A percentile compares a stretch with the other conserved stretches of the same genome.
Conservation (phyloP, 2,888 invertebrate species). For the Lomographa bimaculata region DNA sequence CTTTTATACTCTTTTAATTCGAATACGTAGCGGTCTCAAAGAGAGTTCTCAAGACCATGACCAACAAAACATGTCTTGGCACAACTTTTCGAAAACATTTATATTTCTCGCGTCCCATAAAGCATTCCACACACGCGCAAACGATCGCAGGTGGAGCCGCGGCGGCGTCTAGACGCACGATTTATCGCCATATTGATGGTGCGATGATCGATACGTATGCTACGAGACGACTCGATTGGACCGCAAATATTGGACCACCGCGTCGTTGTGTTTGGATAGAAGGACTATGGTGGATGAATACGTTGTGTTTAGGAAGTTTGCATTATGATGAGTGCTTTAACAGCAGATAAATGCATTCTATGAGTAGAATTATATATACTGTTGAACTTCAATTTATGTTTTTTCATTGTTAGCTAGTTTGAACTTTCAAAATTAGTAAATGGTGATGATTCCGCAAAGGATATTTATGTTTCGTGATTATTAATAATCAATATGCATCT, state of each 20-base stretch:
- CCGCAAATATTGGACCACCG: slow-evolving; percentile 59
- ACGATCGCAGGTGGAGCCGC: slow-evolving; percentile 44
- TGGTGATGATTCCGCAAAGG: no score
- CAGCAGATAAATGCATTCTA: no score
- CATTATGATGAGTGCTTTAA: not conserved
- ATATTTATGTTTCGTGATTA: no score
- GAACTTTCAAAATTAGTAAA: no score
- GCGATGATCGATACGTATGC: slow-evolving; percentile 44
- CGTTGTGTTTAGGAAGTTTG: slow-evolving; percentile 10
- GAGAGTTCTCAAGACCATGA: no score
- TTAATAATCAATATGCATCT: no score
- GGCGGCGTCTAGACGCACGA: slow-evolving; percentile 46
- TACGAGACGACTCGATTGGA: slow-evolving; percentile 40
- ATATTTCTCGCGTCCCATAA: slow-evolving; percentile 24
- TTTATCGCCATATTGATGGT: slow-evolving; percentile 30
- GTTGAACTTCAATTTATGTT: no score
- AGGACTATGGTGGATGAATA: slow-evolving; percentile 15
- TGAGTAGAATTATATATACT: no score
- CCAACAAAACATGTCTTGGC: no score
- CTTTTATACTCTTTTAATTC: no score
- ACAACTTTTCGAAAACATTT: not conserved
- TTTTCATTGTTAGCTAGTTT: no score
- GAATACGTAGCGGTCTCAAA: no score
- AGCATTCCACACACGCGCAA: slow-evolving; percentile 45
- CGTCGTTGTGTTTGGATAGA: slow-evolving; percentile 32